Conservation (phyloP, 2,797 vertebrate genomes). For the Chlorospingus flavigularis region DNA sequence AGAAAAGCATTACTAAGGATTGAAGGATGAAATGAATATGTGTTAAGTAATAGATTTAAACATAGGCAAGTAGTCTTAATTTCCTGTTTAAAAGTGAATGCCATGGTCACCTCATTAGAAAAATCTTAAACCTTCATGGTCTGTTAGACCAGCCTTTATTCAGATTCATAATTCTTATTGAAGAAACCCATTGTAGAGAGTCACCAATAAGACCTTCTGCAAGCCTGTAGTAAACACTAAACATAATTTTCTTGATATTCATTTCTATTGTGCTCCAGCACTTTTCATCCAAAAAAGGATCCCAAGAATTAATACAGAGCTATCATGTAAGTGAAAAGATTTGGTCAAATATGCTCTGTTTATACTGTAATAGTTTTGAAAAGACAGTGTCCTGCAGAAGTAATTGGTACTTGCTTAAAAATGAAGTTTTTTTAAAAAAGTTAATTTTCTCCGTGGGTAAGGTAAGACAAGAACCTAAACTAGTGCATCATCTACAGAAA, state of each 20-base stretch:
- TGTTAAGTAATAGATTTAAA: neutral
- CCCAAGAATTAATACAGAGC: neutral
- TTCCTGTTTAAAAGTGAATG: neutral
- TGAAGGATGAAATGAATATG: neutral
- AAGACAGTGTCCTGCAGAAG: neutral
- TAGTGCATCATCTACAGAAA: neutral
- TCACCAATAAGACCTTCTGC: neutral
- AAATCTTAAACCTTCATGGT: neutral
- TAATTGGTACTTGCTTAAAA: neutral
- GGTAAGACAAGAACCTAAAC: neutral
- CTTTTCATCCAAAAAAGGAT: neutral
- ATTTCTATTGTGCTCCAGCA: rapidly evolving
- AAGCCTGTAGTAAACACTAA: neutral
- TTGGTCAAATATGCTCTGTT: neutral
- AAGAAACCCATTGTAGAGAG: neutral
- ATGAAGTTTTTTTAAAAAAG: neutral
- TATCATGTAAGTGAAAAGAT: neutral
- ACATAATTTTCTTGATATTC: neutral
- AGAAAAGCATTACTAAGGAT: neutral
- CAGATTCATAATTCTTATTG: neutral
- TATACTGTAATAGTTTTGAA: neutral
- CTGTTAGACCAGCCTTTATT: neutral
- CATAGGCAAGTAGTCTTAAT: neutral
- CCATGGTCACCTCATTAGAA: neutral
- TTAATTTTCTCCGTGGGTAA: neutral